Evolutionary conservation across 92 coral and sea anemone genomes (phyloP).

Genomic region (Plumapathes pennacea): DNA sequence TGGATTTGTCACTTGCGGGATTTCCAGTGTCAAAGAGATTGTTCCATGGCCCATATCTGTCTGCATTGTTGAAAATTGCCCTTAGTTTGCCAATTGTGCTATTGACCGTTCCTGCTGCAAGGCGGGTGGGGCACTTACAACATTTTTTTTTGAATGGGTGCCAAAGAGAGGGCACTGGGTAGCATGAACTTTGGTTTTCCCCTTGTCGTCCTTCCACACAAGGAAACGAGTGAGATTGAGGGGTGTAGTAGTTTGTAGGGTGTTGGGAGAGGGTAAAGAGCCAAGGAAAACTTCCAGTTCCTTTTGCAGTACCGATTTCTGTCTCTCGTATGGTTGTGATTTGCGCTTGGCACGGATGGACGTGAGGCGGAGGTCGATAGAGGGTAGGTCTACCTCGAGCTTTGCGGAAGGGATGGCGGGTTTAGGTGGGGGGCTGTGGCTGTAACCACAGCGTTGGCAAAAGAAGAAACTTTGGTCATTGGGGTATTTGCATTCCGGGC

Average conservation of each 20-base stretch:
- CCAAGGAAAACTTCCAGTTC: conserved; percentile 1
- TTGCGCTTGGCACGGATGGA: background rate
- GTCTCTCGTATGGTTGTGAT: background rate
- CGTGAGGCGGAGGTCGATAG: background rate
- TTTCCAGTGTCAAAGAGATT: conserved; percentile 1
- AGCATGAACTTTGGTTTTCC: conserved; percentile 4
- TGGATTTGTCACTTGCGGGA: conserved; percentile 4
- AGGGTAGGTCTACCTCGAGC: background rate
- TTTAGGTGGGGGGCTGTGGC: background rate
- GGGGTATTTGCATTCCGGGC: conserved; percentile 20
- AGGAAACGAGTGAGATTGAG: conserved; percentile 8
- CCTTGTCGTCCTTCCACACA: conserved; percentile 22
- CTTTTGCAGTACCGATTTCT: background rate
- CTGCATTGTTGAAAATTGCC: conserved; percentile 1
- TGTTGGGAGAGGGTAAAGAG: conserved; percentile 27
- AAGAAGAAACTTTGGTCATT: conserved; percentile 17
- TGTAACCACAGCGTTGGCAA: background rate
- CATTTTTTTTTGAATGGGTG: background rate
- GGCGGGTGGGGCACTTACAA: background rate
- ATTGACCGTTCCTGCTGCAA: conserved; percentile 11
- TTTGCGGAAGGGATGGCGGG: background rate
- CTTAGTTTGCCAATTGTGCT: conserved; percentile 12
- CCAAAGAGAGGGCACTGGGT: conserved; percentile 9
- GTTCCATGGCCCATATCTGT: background rate
- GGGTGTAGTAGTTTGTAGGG: conserved; percentile 5